Percentiles rank a stretch among this genome's conserved stretches.
Conservation (phyloP, 30 jellyfish, hydroid and myxozoan genomes). For the Nemopilema nomurai region DNA sequence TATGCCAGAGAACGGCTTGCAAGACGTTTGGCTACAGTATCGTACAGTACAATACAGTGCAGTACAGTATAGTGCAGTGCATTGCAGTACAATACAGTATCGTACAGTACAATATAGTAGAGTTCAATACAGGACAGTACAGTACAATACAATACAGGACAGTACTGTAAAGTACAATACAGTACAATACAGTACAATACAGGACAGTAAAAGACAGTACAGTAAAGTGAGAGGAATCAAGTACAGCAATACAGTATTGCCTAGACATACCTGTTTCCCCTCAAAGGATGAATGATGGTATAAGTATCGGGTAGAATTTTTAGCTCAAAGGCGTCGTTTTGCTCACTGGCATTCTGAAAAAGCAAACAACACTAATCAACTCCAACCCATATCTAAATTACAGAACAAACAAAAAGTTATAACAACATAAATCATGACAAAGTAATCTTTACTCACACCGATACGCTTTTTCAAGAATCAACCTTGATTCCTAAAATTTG, state of each 20-base stretch:
- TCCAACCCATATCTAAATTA: too few species aligned
- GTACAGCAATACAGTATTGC: background rate
- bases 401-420: background rate
- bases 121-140: background rate
- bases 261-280: constrained; percentile 60
- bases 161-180: background rate
- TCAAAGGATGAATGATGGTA: constrained; percentile 75
- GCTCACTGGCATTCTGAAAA: background rate
- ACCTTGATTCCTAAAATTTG: too few species aligned
- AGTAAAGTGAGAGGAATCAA: too few species aligned
- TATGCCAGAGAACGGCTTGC: too few species aligned
- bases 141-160: background rate
- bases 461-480: too few species aligned
- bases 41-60: background rate
- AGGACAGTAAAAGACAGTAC: background rate
- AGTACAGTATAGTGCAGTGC: background rate
- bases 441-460: too few species aligned
- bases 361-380: background rate
- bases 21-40: background rate
- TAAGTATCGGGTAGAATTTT: constrained; percentile 58
- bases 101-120: background rate
- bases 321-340: constrained; percentile 23
- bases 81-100: background rate
- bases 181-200: background rate
- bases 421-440: too few species aligned